These are phyloP conservation scores for Prionailurus bengalensis DNA, from an alignment of 2,113 vertebrate genomes.

Conservation along the genomic window DNA sequence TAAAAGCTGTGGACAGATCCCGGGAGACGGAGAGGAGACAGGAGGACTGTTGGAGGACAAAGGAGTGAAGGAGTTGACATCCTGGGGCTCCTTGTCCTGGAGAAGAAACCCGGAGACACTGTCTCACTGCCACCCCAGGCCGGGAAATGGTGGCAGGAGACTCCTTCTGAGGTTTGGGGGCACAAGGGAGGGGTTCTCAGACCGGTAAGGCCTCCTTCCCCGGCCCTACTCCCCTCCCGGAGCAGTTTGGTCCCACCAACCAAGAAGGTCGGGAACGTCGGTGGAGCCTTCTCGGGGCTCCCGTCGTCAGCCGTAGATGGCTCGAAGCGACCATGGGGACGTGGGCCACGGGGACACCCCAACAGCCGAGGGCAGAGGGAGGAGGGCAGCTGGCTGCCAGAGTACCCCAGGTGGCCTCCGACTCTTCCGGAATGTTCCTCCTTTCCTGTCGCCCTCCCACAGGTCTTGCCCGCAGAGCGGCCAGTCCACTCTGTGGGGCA, in stretches of 20 bases:
- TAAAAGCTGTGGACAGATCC: neutral
- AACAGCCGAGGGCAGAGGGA: neutral
- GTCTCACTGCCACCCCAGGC: neutral
- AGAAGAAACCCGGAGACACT: neutral
- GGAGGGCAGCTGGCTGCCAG: neutral
- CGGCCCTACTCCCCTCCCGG: slow-evolving; percentile 47
- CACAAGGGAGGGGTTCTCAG: neutral
- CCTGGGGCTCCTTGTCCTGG: neutral
- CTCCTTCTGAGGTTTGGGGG: neutral
- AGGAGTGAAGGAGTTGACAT: neutral
- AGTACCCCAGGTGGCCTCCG: neutral
- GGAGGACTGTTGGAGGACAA: neutral
- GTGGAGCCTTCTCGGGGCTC: slow-evolving; percentile 66
- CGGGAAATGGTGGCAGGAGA: neutral
- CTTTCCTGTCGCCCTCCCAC: neutral
- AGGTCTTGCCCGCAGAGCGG: neutral
- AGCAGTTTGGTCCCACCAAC: slow-evolving; percentile 77
- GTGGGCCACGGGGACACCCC: neutral
- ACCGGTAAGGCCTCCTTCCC: slow-evolving; percentile 73
- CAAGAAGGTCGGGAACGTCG: slow-evolving; percentile 63
- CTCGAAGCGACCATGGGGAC: slow-evolving; percentile 50
- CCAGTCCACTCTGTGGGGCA: neutral
- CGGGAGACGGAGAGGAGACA: neutral
- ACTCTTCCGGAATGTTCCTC: neutral
- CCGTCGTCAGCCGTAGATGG: slow-evolving; percentile 73